phyloP scores from a whole-genome alignment of 2,888 invertebrate genomes.

The Pyrocoelia pectoralis region DNA sequence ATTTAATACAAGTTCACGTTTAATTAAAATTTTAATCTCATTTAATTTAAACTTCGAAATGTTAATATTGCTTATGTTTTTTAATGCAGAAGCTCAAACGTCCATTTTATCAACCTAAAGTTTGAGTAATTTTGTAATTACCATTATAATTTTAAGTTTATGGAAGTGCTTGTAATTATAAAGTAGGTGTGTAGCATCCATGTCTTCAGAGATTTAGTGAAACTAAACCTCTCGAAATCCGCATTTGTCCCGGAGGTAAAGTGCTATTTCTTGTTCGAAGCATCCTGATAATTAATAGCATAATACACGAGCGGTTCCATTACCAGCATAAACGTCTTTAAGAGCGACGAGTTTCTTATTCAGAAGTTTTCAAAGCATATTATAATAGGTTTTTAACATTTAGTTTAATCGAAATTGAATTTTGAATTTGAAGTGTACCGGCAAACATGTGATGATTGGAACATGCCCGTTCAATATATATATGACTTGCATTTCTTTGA shows the following conservation, averaged over 20 bases:
- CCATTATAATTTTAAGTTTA: no score
- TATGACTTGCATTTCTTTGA: constrained; percentile 34
- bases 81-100: no score
- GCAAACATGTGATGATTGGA: constrained; percentile 43
- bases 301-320: constrained; percentile 48
- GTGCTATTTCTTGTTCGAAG: constrained; percentile 54
- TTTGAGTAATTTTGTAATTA: no score
- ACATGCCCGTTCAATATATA: constrained; percentile 30
- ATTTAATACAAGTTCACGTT: no score
- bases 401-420: constrained; percentile 46
- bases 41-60: no score
- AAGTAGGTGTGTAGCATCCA: constrained; percentile 30
- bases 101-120: no score
- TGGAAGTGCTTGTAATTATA: constrained; percentile 28
- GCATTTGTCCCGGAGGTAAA: constrained; percentile 43
- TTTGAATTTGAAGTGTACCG: constrained; percentile 39
- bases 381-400: constrained; percentile 51
- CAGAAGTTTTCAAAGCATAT: constrained; percentile 43
- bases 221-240: constrained; percentile 35
- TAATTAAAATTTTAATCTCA: no score
- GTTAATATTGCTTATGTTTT: no score
- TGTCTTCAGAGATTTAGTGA: constrained; percentile 34
- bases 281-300: constrained; percentile 53
- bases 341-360: constrained; percentile 41
- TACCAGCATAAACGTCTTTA: constrained; percentile 48